Evolutionary conservation across 1,140 invertebrate species (phyloP).

Genomic region (Magallana ariakensis): DNA sequence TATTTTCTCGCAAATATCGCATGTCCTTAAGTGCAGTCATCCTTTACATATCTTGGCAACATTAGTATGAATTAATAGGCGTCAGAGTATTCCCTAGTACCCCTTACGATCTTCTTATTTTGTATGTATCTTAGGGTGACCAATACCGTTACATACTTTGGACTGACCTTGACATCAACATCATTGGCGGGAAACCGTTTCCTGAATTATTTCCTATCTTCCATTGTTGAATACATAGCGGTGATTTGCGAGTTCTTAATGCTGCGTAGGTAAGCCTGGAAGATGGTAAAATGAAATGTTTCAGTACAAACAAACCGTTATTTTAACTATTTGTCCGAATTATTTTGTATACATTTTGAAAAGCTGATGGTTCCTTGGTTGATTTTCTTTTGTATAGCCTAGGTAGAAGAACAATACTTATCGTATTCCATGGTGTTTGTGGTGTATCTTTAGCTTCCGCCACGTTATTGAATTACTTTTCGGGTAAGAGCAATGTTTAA

Average conservation of each 20-base stretch:
- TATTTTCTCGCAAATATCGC: no score
- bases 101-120: not conserved
- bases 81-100: no score
- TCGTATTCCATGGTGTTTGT: not conserved
- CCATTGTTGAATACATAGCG: constrained; percentile 74
- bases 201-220: constrained; percentile 74
- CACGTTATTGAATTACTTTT: constrained; percentile 4
- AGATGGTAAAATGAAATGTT: no score
- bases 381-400: not conserved
- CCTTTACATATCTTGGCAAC: no score
- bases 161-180: constrained; percentile 73
- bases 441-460: not conserved
- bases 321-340: no score
- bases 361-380: not conserved
- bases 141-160: constrained; percentile 77
- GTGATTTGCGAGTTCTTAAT: not conserved
- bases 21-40: no score
- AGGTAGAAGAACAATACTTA: not conserved
- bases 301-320: no score
- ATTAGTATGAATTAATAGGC: no score
- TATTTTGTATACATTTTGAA: no score
- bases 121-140: constrained; percentile 64
- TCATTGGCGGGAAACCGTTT: constrained; percentile 72
- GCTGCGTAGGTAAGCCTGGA: constrained; percentile 13
- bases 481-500: not conserved